These are phyloP conservation scores for Carabus problematicus DNA, from an alignment of 2,888 invertebrate genomes.

Conservation along the genomic window DNA sequence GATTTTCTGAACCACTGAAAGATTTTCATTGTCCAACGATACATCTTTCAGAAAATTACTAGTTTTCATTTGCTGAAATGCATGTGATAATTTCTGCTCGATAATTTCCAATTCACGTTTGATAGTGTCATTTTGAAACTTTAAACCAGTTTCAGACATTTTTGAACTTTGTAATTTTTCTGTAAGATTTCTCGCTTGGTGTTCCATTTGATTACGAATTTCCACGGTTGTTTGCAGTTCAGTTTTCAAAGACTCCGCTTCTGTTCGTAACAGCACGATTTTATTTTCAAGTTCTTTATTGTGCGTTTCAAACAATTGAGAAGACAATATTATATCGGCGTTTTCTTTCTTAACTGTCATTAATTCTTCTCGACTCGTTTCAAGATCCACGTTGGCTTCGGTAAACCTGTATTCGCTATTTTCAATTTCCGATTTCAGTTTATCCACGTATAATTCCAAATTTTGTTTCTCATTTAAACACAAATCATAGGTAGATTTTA, in stretches of 20 bases:
- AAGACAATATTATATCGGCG: constrained; percentile 51
- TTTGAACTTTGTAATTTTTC: constrained; percentile 57
- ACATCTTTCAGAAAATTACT: constrained; percentile 16
- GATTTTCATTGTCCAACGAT: constrained; percentile 17
- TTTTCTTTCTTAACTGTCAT: constrained; percentile 53
- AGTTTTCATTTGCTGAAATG: constrained; percentile 21
- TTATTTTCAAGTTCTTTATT: constrained; percentile 49
- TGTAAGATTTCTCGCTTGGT: constrained; percentile 51
- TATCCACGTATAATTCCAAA: constrained; percentile 59
- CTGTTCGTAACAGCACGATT: constrained; percentile 49
- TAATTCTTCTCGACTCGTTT: constrained; percentile 57
- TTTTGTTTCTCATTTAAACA: constrained; percentile 51
- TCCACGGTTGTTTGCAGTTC: constrained; percentile 51
- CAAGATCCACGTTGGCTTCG: constrained; percentile 62
- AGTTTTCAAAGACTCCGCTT: constrained; percentile 52
- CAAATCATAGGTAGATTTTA: constrained; percentile 63
- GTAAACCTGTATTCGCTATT: constrained; percentile 56
- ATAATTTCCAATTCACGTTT: constrained; percentile 50
- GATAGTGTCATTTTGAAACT: constrained; percentile 53
- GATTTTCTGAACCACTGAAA: constrained; percentile 20
- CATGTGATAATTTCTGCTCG: constrained; percentile 24
- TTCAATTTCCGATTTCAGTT: constrained; percentile 58
- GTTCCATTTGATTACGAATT: constrained; percentile 47
- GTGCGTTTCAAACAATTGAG: constrained; percentile 47
- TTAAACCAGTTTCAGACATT: constrained; percentile 55